Conservation (phyloP, 2,888 invertebrate genomes). For the Drosophila nigricruria region DNA sequence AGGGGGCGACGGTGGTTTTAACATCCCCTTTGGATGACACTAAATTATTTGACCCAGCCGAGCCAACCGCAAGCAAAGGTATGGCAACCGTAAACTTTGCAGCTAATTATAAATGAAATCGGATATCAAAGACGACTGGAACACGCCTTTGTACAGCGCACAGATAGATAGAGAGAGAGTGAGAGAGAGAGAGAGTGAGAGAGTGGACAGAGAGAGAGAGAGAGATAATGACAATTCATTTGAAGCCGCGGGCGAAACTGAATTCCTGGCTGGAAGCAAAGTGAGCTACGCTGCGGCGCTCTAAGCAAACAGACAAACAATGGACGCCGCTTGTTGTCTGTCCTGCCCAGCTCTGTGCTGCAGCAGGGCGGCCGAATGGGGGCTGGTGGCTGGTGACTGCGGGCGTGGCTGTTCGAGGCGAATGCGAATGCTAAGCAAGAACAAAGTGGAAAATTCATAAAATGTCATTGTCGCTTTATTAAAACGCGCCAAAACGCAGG, state of each 20-base stretch:
- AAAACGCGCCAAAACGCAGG: slow-evolving; percentile 76
- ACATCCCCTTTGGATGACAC: slow-evolving; percentile 41
- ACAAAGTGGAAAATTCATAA: slow-evolving; percentile 80
- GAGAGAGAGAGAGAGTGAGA: slow-evolving; percentile 6
- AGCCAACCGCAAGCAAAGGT: slow-evolving; percentile 74
- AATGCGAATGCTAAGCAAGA: slow-evolving; percentile 48
- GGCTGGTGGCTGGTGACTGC: slow-evolving; percentile 12
- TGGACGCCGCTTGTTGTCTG: slow-evolving; percentile 58
- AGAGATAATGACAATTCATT: slow-evolving; percentile 71
- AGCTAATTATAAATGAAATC: slow-evolving; percentile 81
- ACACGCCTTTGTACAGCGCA: slow-evolving; percentile 72
- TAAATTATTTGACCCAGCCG: slow-evolving; percentile 73
- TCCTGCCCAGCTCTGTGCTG: slow-evolving; percentile 12
- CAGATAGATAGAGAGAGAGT: slow-evolving; percentile 9
- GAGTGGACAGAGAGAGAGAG: too few species aligned
- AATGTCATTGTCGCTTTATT: slow-evolving; percentile 81
- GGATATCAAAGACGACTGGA: slow-evolving; percentile 73
- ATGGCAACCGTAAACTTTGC: slow-evolving; percentile 74
- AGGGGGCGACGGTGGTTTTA: not conserved
- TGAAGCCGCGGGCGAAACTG: slow-evolving; percentile 45
- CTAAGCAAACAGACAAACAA: slow-evolving; percentile 75
- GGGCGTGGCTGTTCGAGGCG: slow-evolving; percentile 7
- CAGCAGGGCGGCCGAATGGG: not conserved
- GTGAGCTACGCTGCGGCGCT: slow-evolving; percentile 59
- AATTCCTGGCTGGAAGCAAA: slow-evolving; percentile 48